Evolutionary conservation across 1,140 invertebrate genomes (phyloP).

Genomic region (Calephelis virginiensis): DNA sequence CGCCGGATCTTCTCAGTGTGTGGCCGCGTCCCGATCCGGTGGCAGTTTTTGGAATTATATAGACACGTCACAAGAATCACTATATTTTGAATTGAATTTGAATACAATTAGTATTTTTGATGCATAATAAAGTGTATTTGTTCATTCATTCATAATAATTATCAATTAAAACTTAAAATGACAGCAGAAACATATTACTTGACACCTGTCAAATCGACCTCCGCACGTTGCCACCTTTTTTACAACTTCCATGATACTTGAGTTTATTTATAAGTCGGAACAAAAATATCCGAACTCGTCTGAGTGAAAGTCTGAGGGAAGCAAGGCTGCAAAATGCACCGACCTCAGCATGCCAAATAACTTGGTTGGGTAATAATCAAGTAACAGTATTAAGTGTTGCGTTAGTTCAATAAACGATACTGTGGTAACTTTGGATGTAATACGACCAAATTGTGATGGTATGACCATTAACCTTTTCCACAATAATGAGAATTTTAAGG

Average conservation of each 20-base stretch:
- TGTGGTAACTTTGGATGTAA: slow-evolving; percentile 14
- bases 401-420: slow-evolving; percentile 3
- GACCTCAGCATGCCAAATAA: slow-evolving; percentile 13
- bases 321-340: slow-evolving; percentile 5
- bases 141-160: too few species aligned
- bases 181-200: too few species aligned
- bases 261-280: slow-evolving; percentile 4
- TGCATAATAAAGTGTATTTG: too few species aligned
- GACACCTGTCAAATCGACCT: too few species aligned
- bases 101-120: too few species aligned
- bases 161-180: too few species aligned
- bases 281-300: slow-evolving; percentile 1
- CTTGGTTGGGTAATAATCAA: slow-evolving; percentile 5
- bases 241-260: not conserved
- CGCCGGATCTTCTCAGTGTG: too few species aligned
- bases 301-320: slow-evolving; percentile 7
- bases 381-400: slow-evolving; percentile 8
- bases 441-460: slow-evolving; percentile 1
- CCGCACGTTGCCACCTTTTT: not conserved
- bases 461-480: not conserved
- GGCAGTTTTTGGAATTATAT: too few species aligned
- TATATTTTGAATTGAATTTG: too few species aligned
- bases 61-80: too few species aligned
- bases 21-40: too few species aligned
- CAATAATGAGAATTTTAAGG: not conserved